A percentile compares a stretch with the other conserved stretches of the same genome.
Conservation (phyloP, 1,140 invertebrate species). For the Drosophila bocki region DNA sequence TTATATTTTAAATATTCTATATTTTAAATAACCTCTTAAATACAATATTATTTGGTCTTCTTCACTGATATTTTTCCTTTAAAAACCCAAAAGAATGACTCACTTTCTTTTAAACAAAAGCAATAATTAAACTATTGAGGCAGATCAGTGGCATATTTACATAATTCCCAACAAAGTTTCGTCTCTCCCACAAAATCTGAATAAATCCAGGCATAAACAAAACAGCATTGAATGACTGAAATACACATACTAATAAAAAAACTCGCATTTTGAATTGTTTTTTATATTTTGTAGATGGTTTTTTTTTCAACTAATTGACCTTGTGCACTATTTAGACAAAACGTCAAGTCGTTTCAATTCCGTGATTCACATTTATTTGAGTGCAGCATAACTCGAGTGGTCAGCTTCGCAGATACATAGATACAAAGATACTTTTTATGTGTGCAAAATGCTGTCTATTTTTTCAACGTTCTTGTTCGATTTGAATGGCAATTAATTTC, state of each 20-base stretch:
- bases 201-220: constrained; percentile 27
- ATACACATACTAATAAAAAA: constrained; percentile 11
- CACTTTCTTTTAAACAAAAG: constrained; percentile 1
- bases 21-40: too few relatives aligned
- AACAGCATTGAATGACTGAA: constrained; percentile 23
- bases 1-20: background rate
- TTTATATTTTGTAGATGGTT: constrained; percentile 41
- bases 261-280: constrained; percentile 59
- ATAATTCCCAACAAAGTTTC: background rate
- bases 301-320: constrained; percentile 75
- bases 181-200: background rate
- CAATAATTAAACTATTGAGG: constrained; percentile 5
- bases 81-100: background rate
- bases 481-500: constrained; percentile 67
- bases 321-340: constrained; percentile 75
- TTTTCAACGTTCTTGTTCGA: constrained; percentile 48
- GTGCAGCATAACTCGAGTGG: constrained; percentile 40
- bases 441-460: constrained; percentile 17
- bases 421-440: constrained; percentile 5
- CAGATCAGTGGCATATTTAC: constrained; percentile 15
- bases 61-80: background rate
- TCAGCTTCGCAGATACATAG: background rate
- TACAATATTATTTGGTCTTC: background rate
- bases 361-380: constrained; percentile 65
- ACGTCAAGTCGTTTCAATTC: constrained; percentile 62